phyloP scores from a whole-genome alignment of 1,140 invertebrate genomes.

The Lutraria rhynchaena region DNA sequence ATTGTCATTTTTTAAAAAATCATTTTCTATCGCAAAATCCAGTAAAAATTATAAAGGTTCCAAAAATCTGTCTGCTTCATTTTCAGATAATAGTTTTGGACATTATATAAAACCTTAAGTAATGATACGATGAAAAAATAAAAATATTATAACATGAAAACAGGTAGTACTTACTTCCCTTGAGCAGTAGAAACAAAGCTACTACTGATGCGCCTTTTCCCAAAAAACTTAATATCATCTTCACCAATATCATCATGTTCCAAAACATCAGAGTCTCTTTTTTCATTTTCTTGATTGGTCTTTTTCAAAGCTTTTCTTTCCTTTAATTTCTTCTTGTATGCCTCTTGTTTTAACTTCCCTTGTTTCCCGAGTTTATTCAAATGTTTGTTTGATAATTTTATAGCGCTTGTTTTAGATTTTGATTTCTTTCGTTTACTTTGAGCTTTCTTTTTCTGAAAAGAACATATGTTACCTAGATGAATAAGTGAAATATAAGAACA shows the following conservation, averaged over 20 bases:
- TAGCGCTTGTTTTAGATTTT: conserved; percentile 65
- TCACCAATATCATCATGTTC: conserved; percentile 15
- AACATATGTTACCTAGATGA: no score
- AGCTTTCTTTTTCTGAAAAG: conserved; percentile 57
- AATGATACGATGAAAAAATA: no score
- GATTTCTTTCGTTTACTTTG: conserved; percentile 48
- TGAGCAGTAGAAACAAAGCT: conserved; percentile 56
- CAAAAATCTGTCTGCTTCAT: no score
- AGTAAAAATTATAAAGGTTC: no score
- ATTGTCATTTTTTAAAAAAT: no score
- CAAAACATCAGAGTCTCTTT: conserved; percentile 28
- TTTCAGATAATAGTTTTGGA: no score
- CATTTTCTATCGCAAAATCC: no score
- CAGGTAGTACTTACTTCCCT: conserved; percentile 45
- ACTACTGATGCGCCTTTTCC: conserved; percentile 35
- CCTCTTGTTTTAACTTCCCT: conserved; percentile 76
- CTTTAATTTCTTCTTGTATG: conserved; percentile 68
- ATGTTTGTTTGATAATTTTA: conserved; percentile 78
- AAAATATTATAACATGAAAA: no score
- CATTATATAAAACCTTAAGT: no score
- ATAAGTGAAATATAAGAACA: no score
- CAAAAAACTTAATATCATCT: conserved; percentile 63
- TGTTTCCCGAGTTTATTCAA: conserved; percentile 77
- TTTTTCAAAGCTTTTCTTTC: conserved; percentile 46
- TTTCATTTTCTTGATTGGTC: conserved; percentile 46